phyloP scores from a whole-genome alignment of 2,113 vertebrate genomes.

The Ptyas mucosa region DNA sequence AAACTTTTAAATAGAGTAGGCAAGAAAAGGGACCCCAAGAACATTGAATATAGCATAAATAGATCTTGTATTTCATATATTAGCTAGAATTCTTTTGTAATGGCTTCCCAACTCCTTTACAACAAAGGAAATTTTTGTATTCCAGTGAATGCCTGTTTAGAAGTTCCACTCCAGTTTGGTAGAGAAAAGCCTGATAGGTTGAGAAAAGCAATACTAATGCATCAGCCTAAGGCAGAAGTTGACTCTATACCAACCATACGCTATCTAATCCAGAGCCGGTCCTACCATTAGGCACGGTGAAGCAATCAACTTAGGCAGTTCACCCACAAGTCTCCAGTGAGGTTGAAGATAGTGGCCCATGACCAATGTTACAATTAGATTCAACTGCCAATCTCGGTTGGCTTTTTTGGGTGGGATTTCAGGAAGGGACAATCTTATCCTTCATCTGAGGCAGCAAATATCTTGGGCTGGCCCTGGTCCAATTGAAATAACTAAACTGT shows the following conservation, averaged over 20 bases:
- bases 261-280: not conserved
- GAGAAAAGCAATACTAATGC: not conserved
- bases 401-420: not conserved
- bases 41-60: not conserved
- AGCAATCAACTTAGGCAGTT: not conserved
- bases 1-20: not conserved
- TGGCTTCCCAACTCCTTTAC: not conserved
- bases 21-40: not conserved
- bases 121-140: not conserved
- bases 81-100: not conserved
- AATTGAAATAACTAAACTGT: not conserved
- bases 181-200: not conserved
- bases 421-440: not conserved
- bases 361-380: not conserved
- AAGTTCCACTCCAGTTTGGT: not conserved
- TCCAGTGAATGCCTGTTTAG: not conserved
- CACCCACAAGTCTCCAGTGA: not conserved
- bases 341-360: not conserved
- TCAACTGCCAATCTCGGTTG: not conserved
- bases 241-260: not conserved
- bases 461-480: not conserved
- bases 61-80: not conserved
- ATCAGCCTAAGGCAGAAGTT: not conserved
- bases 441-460: not conserved
- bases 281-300: not conserved